Percentiles rank a stretch among this genome's conserved stretches.
Evolutionary conservation across 2,888 invertebrate species (phyloP).

Genomic region (Hanleya hanleyi): DNA sequence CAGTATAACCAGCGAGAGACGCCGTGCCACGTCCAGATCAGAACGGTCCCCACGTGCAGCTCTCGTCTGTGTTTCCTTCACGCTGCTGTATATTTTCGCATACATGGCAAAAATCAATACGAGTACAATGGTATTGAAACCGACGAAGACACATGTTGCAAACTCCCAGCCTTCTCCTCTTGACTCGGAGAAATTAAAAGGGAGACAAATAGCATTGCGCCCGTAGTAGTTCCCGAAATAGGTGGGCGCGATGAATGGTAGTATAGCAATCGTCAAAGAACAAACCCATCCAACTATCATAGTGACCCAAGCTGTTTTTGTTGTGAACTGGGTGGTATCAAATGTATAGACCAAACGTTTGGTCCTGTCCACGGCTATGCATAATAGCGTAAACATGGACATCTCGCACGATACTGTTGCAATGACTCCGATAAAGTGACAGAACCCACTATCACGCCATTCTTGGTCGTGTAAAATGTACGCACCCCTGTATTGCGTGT

Average conservation of each 20-base stretch:
- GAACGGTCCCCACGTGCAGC: not conserved
- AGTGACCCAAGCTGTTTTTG: not conserved
- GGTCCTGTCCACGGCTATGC: conserved; percentile 49
- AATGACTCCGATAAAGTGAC: conserved; percentile 77
- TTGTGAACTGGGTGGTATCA: not conserved
- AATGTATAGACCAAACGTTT: conserved; percentile 45
- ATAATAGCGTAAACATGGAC: conserved; percentile 44
- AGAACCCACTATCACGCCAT: conserved; percentile 78
- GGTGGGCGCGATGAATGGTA: not conserved
- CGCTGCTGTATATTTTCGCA: not conserved
- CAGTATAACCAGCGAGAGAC: not conserved
- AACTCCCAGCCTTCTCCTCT: not conserved
- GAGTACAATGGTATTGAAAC: not conserved
- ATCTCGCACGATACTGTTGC: conserved; percentile 48
- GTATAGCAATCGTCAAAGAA: not conserved
- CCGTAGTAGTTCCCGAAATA: not conserved
- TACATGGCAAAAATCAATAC: not conserved
- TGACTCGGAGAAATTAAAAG: not conserved
- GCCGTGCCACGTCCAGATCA: not conserved
- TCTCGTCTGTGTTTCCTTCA: not conserved
- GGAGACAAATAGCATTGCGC: not conserved
- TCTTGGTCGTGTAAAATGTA: conserved; percentile 77
- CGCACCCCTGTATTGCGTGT: conserved; percentile 76
- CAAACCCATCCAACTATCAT: not conserved
- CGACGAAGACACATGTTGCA: not conserved